phyloP scores from a whole-genome alignment of 1,140 invertebrate species.

The Orussus abietinus region DNA sequence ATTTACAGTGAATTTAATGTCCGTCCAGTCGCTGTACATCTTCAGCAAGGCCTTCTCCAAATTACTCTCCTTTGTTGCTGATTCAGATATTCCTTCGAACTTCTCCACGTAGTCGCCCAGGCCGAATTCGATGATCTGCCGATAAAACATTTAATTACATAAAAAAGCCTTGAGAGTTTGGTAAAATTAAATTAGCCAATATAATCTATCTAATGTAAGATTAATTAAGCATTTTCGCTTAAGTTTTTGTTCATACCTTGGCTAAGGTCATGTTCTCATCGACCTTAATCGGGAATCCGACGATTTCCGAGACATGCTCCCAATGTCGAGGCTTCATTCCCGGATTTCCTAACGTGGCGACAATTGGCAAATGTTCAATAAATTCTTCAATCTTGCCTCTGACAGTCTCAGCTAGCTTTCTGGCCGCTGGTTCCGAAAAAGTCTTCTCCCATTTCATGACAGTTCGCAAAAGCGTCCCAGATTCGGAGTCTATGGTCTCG shows the following conservation, averaged over 20 bases:
- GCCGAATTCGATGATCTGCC: slow-evolving; percentile 82
- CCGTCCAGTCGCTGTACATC: slow-evolving; percentile 92
- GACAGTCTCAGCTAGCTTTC: slow-evolving; percentile 62
- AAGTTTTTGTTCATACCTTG: slow-evolving; percentile 51
- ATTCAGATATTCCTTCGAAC: slow-evolving; percentile 90
- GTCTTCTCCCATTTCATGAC: slow-evolving; percentile 86
- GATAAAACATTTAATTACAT: slow-evolving; percentile 4
- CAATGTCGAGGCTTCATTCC: slow-evolving; percentile 90
- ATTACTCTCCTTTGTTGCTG: slow-evolving; percentile 92
- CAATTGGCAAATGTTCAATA: slow-evolving; percentile 83
- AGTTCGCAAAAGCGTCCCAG: slow-evolving; percentile 73
- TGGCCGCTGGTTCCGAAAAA: slow-evolving; percentile 69
- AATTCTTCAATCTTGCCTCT: slow-evolving; percentile 82
- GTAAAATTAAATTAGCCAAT: background rate
- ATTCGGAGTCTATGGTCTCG: slow-evolving; percentile 82
- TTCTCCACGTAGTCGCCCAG: slow-evolving; percentile 86
- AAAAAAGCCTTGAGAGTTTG: background rate
- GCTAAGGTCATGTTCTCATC: slow-evolving; percentile 80
- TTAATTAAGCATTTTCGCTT: slow-evolving; percentile 21
- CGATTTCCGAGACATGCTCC: slow-evolving; percentile 93
- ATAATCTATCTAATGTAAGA: background rate
- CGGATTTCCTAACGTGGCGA: slow-evolving; percentile 90
- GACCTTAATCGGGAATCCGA: slow-evolving; percentile 87
- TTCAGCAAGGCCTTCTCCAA: slow-evolving; percentile 84
- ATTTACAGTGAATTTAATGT: slow-evolving; percentile 76